Percentiles rank a stretch among this genome's conserved stretches.
Evolutionary conservation across 2,888 invertebrate species (phyloP).

Genomic region (Orthosia gothica): DNA sequence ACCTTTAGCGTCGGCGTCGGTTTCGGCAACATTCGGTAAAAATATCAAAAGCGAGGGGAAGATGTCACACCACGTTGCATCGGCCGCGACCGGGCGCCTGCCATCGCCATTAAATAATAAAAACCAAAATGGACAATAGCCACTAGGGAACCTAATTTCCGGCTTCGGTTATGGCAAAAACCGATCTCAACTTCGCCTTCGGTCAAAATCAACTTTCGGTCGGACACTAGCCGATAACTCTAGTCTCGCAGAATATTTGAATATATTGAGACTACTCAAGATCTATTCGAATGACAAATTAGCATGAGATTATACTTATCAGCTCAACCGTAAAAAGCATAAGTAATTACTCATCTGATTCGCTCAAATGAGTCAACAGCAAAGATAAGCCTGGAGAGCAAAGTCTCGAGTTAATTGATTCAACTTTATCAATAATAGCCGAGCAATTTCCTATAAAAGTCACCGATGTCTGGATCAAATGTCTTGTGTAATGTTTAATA

Average conservation of each 20-base stretch:
- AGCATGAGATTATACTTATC: constrained; percentile 19
- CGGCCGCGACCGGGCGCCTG: too few relatives aligned
- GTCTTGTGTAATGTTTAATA: constrained; percentile 36
- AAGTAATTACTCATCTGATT: constrained; percentile 15
- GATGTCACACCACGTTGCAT: too few relatives aligned
- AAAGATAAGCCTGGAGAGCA: constrained; percentile 39
- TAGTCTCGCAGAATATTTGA: constrained; percentile 36
- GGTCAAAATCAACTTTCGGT: too few relatives aligned
- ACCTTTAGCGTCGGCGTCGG: too few relatives aligned
- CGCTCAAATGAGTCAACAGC: constrained; percentile 28
- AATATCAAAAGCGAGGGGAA: too few relatives aligned
- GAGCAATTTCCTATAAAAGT: constrained; percentile 39
- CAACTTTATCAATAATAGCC: constrained; percentile 37
- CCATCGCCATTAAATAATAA: too few relatives aligned
- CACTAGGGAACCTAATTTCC: too few relatives aligned
- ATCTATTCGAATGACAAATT: constrained; percentile 12
- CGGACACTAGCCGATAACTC: neutral
- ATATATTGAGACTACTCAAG: constrained; percentile 21
- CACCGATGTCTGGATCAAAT: constrained; percentile 48
- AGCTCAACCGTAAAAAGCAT: neutral
- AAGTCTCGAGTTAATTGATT: constrained; percentile 43
- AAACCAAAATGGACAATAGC: too few relatives aligned
- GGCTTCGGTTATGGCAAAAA: too few relatives aligned
- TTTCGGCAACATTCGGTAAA: too few relatives aligned
- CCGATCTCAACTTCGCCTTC: too few relatives aligned